These are phyloP conservation scores for Syngnathus acus DNA, from an alignment of 2,797 vertebrate genomes.

Conservation along the genomic window DNA sequence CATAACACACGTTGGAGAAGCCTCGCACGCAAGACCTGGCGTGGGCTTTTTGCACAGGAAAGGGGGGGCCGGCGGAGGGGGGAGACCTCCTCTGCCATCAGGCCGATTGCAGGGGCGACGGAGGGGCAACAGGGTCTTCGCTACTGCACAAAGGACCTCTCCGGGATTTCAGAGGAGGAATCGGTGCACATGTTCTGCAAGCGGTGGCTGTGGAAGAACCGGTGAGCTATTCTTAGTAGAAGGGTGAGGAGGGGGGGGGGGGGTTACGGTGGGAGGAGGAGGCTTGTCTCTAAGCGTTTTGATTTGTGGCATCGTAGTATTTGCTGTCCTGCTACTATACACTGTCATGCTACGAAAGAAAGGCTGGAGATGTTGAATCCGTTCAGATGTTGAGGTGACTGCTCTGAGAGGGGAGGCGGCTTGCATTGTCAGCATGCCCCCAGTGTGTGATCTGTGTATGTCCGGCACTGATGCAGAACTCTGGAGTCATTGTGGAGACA, in stretches of 20 bases:
- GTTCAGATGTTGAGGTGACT: slow-evolving; percentile 26
- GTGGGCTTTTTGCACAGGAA: slow-evolving; percentile 56
- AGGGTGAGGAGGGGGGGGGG: slow-evolving; percentile 13
- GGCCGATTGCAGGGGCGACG: slow-evolving; percentile 46
- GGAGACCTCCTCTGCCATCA: slow-evolving; percentile 64
- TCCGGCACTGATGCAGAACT: slow-evolving; percentile 62
- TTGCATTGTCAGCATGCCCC: neutral
- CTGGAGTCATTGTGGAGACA: slow-evolving; percentile 74
- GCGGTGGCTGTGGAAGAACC: slow-evolving; percentile 63
- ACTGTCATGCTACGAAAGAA: slow-evolving; percentile 34
- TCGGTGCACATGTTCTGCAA: slow-evolving; percentile 62
- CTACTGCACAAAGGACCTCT: slow-evolving; percentile 54
- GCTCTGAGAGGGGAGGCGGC: neutral
- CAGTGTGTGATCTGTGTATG: slow-evolving; percentile 35
- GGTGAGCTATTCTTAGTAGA: slow-evolving; percentile 69
- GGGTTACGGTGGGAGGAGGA: slow-evolving; percentile 6
- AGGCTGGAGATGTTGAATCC: neutral
- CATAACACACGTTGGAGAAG: slow-evolving; percentile 74
- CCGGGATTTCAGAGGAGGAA: slow-evolving; percentile 41
- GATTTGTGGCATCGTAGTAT: slow-evolving; percentile 67
- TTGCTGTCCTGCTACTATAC: slow-evolving; percentile 60
- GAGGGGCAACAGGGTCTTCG: neutral
- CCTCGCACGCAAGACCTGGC: slow-evolving; percentile 66
- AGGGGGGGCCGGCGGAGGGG: slow-evolving; percentile 9
- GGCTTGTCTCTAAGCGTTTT: slow-evolving; percentile 47